Evolutionary conservation across 1,140 invertebrate genomes (phyloP), one percentile per base, ranked within the genome.

Genomic region (Euglossa dilemma): DNA sequence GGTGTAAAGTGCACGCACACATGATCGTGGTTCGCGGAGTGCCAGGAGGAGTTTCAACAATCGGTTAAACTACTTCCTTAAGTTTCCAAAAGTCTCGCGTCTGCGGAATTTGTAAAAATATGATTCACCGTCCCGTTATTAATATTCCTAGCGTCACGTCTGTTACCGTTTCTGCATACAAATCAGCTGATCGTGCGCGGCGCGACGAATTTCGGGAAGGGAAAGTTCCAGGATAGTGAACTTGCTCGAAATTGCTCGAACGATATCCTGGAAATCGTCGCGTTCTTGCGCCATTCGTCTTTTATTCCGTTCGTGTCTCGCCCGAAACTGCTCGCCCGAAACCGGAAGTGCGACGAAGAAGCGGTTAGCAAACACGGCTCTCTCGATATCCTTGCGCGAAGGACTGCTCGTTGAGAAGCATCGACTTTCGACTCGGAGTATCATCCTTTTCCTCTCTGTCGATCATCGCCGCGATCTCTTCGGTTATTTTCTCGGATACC

Each of bases 121-220:
- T 70, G 73, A 57, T 86, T 72, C 75, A 73, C 64, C 63, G 80
- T 80, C 50, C 47, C 12, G 71, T 76, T 77, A 84, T 88, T 85
- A 70, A 81, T 85, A 88, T 88, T 88, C 87, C 57, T 69, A 59
- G 43, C 63, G 77, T 28, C 57, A 57, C 54, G n/a, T 11, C 8
- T 36, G 61, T 25, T 61, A 20, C 67, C 14, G 57, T 74, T 43
- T 36, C 59, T 54, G 87, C 87, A 88, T 88, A 87, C 82, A 54
- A 88, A 88, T 87, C 64, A 70, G 56, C 11, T 16, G 66, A 52
- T 36, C 64, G 59, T 54, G 76, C 74, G 57, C 52, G 77, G 52
- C 61, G 76, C 72, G 81, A 80, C 71, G 63, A 80, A 77, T 83
- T 81, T 77, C 47, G 16, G 82, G 71, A 78, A 80, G 86, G 84